A percentile compares a stretch with the other conserved stretches of the same genome.
Evolutionary conservation across 2,888 invertebrate genomes (phyloP).

Genomic region (Archips crataeganus): DNA sequence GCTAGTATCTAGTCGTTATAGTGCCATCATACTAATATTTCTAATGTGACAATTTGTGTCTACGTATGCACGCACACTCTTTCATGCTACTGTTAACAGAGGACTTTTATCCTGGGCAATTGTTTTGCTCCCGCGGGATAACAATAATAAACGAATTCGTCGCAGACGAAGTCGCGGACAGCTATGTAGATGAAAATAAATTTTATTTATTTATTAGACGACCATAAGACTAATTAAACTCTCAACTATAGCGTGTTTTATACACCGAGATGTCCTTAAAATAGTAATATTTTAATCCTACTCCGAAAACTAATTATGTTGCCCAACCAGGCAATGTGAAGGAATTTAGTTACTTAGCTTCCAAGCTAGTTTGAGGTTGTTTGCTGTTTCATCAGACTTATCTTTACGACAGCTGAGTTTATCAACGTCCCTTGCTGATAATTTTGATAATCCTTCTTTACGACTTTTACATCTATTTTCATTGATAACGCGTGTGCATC

Average conservation of each 20-base stretch:
- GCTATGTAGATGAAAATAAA: too few relatives aligned
- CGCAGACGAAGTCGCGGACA: too few relatives aligned
- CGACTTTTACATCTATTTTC: conserved; percentile 3
- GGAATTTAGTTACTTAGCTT: conserved; percentile 9
- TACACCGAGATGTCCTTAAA: background rate
- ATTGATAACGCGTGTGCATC: background rate
- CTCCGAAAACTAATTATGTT: background rate
- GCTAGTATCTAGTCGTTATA: too few relatives aligned
- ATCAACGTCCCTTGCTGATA: conserved; percentile 1
- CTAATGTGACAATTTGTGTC: too few relatives aligned
- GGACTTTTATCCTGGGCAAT: too few relatives aligned
- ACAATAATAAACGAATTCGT: too few relatives aligned
- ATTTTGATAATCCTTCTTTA: conserved; percentile 7
- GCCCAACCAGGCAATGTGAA: background rate
- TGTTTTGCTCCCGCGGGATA: too few relatives aligned
- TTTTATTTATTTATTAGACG: too few relatives aligned
- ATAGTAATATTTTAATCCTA: background rate
- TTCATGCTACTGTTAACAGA: too few relatives aligned
- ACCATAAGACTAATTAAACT: background rate
- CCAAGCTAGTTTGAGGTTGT: background rate
- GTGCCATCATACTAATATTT: too few relatives aligned
- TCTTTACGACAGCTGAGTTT: conserved; percentile 1
- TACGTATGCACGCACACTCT: too few relatives aligned
- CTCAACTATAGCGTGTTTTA: background rate
- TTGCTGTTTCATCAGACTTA: conserved; percentile 9